A percentile compares a stretch with the other conserved stretches of the same genome.
These are phyloP conservation scores for Craseonycteris thonglongyai DNA, from an alignment of 2,113 vertebrate genomes.

Conservation along the genomic window DNA sequence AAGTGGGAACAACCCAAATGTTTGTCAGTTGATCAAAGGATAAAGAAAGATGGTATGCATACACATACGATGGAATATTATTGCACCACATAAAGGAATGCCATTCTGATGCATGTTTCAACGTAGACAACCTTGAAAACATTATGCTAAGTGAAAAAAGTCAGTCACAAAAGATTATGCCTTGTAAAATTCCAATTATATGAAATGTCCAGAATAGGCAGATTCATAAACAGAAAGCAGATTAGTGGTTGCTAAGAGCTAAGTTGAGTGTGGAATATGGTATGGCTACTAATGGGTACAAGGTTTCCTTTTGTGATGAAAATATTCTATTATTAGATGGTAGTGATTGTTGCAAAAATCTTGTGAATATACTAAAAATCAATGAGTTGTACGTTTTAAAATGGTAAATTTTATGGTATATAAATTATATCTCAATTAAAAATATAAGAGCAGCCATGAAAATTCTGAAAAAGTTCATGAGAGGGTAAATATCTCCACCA, in stretches of 20 bases:
- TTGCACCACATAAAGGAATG: not conserved
- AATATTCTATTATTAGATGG: not conserved
- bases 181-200: not conserved
- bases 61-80: not conserved
- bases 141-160: not conserved
- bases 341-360: not conserved
- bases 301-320: not conserved
- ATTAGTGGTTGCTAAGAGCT: not conserved
- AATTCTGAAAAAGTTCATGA: not conserved
- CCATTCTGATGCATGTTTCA: not conserved
- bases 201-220: not conserved
- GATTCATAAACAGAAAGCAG: not conserved
- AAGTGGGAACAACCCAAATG: not conserved
- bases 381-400: not conserved
- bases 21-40: not conserved
- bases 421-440: not conserved
- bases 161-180: not conserved
- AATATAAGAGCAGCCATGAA: not conserved
- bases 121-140: not conserved
- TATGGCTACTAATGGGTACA: not conserved
- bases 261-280: not conserved
- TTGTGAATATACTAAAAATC: not conserved
- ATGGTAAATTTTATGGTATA: not conserved
- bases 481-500: not conserved
- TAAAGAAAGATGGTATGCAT: not conserved